These are phyloP conservation scores for Harpegnathos saltator DNA, from an alignment of 1,140 invertebrate genomes.

Conservation along the genomic window DNA sequence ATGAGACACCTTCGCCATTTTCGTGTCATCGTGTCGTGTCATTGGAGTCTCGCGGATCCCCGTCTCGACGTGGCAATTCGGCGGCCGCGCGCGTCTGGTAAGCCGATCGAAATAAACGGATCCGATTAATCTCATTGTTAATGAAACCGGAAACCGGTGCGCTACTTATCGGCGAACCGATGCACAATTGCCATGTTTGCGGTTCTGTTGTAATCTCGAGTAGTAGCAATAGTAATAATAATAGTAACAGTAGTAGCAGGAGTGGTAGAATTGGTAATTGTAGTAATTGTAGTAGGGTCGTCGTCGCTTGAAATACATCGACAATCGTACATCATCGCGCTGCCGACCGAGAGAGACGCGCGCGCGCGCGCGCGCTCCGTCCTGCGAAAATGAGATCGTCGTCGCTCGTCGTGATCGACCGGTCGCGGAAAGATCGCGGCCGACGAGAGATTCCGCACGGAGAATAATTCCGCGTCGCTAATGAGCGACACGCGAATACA, in stretches of 20 bases:
- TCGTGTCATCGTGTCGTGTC: slow-evolving; percentile 47
- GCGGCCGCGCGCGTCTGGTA: background rate
- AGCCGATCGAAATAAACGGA: slow-evolving; percentile 26
- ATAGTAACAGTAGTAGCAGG: background rate
- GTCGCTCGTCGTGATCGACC: too few relatives aligned
- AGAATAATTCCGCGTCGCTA: too few relatives aligned
- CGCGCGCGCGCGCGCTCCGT: slow-evolving; percentile 31
- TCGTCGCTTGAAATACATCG: slow-evolving; percentile 64
- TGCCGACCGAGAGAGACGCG: background rate
- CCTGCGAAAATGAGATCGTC: slow-evolving; percentile 17
- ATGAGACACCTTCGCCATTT: slow-evolving; percentile 6
- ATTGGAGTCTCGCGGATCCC: slow-evolving; percentile 20
- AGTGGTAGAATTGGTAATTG: background rate
- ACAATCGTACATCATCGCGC: slow-evolving; percentile 45
- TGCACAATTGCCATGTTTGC: slow-evolving; percentile 20
- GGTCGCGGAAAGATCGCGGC: too few relatives aligned
- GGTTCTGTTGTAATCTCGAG: slow-evolving; percentile 49
- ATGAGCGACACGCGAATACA: too few relatives aligned
- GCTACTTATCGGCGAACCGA: slow-evolving; percentile 53
- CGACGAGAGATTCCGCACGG: too few relatives aligned
- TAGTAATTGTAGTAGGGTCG: background rate
- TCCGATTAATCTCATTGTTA: slow-evolving; percentile 55
- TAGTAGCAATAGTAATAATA: background rate
- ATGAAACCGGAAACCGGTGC: slow-evolving; percentile 45
- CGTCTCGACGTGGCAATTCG: slow-evolving; percentile 12